phyloP scores from a whole-genome alignment of 2,888 invertebrate genomes.

The Lypha dubia region DNA sequence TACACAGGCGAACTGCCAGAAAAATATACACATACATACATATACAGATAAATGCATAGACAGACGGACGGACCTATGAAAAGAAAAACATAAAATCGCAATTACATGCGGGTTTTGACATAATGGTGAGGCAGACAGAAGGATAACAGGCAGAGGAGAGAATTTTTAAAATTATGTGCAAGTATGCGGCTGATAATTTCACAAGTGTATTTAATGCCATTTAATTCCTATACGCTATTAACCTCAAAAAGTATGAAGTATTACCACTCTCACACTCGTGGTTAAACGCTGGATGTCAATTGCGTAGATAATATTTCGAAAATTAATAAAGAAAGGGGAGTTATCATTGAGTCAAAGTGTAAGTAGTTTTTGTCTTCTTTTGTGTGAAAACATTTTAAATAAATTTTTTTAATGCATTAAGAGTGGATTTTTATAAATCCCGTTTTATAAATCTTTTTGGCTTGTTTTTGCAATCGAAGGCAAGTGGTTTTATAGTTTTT shows the following conservation, averaged over 20 bases:
- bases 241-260: constrained; percentile 28
- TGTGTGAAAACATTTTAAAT: neutral
- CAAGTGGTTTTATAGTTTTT: no score
- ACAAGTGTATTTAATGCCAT: constrained; percentile 57
- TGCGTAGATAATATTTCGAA: constrained; percentile 18
- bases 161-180: constrained; percentile 48
- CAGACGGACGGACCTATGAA: neutral
- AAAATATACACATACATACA: neutral
- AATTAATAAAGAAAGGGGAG: neutral
- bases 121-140: neutral
- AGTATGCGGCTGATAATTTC: constrained; percentile 55
- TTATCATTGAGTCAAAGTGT: neutral
- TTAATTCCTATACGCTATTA: constrained; percentile 62
- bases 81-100: neutral
- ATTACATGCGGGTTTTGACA: neutral
- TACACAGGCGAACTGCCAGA: neutral
- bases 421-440: no score
- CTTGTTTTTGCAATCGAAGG: no score
- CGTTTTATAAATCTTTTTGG: no score
- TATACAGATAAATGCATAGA: neutral
- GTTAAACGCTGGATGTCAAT: constrained; percentile 9
- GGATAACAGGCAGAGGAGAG: neutral
- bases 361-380: neutral
- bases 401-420: neutral
- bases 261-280: neutral